Evolutionary conservation across 2,888 invertebrate species (phyloP), one percentile per base, ranked within the genome.

Genomic region (Eristalinus aeneus): DNA sequence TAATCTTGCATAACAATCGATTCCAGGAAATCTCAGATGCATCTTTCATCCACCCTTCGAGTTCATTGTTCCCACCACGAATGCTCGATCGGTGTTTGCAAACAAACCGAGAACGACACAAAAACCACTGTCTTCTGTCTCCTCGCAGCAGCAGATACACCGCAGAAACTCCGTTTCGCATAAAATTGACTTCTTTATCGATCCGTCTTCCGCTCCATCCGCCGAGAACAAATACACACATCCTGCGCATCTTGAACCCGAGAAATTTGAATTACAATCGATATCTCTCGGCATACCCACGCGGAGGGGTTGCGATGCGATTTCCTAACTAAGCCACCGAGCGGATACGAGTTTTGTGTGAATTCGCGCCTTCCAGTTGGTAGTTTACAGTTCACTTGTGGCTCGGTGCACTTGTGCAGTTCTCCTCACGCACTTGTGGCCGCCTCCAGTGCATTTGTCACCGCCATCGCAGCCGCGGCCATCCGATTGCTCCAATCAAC

Each of bases 161-260:
- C 23, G 61, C 46, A 64, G 73, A 81, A 69, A 86, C 73, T 81
- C 81, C 74, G 56, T 86, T 86, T 77, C 86, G 86, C 86, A 86
- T 86, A 86, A 86, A 86, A 82, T 86, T 86, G 86, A 86, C 86
- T 86, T 86, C 86, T 86, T 86, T 86, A 86, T 86, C 82, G 86
- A 82, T 74, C 39, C 20, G 73, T 71, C 86, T 86, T 86, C 82
- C 86, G 82, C 82, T 77, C 39, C 36, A 64, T 79, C 53, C 78
- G 63, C 74, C 53, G 61, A 71, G 61, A 85, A 68, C 72, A 75
- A 85, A 80, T 76, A 80, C 75, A 80, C 75, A 67, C 71, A 72
- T 72, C 54, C 79, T 23, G 60, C 39, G 23, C 58, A 76, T 77
- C 60, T 68, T 58, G 73, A 56, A 11, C 56, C 65, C 82, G 58